Conservation (phyloP, 1,140 invertebrate genomes). For the Trypoxylus dichotomus region DNA sequence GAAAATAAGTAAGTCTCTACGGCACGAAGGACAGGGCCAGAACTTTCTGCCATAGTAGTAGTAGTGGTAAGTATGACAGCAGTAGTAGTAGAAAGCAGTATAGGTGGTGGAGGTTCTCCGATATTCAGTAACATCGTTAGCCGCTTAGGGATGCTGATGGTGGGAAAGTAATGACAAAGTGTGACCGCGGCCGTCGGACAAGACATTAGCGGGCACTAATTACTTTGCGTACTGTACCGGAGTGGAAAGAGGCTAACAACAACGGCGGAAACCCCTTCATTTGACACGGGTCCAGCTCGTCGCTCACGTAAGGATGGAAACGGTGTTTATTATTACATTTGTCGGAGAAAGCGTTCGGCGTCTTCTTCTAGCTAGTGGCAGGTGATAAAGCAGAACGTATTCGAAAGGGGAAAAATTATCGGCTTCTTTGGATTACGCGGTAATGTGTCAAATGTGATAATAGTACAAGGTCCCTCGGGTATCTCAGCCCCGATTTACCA, state of each 20-base stretch:
- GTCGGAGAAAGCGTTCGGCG: not conserved
- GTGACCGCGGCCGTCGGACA: constrained; percentile 42
- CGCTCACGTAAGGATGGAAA: not conserved
- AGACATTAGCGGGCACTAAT: constrained; percentile 47
- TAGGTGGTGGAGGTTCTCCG: too few species aligned
- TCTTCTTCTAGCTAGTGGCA: not conserved
- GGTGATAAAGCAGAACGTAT: not conserved
- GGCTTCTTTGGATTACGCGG: not conserved
- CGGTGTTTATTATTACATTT: constrained; percentile 3
- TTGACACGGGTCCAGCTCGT: not conserved
- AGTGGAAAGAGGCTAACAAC: constrained; percentile 14
- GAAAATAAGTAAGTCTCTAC: constrained; percentile 1
- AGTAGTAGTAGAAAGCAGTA: too few species aligned
- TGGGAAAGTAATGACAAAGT: constrained; percentile 43
- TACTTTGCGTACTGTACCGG: not conserved
- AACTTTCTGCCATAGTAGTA: not conserved
- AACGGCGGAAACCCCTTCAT: not conserved
- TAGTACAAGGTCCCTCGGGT: not conserved
- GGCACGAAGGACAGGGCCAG: not conserved
- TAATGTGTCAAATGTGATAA: not conserved
- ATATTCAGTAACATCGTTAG: constrained; percentile 44
- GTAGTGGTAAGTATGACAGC: not conserved
- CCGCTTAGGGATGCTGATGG: constrained; percentile 35
- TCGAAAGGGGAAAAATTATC: not conserved
- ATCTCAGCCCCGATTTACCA: not conserved